Conservation (phyloP, 2,888 invertebrate species). For the Xanthia togata region DNA sequence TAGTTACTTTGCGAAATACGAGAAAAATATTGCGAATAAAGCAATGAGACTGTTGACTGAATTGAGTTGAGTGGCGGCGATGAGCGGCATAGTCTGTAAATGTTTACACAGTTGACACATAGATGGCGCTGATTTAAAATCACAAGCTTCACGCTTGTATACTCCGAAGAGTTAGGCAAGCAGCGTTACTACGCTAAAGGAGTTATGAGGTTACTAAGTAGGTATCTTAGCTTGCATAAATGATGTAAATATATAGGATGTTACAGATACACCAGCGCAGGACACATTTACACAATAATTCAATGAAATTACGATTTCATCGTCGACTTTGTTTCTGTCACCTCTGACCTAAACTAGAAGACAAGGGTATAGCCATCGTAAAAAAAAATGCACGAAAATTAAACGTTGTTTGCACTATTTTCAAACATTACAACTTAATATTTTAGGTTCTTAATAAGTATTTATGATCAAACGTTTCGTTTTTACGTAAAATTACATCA, state of each 20-base stretch:
- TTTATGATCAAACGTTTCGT: neutral
- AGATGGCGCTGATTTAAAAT: constrained; percentile 23
- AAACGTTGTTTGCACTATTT: neutral
- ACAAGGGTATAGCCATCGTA: too few species aligned
- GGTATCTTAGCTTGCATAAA: neutral
- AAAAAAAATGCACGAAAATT: too few species aligned
- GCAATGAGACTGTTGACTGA: neutral
- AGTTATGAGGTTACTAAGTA: neutral
- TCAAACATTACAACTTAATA: too few species aligned
- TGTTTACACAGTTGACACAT: neutral
- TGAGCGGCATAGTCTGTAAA: too few species aligned
- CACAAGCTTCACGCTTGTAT: neutral
- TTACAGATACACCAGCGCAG: neutral
- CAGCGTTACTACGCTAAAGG: neutral
- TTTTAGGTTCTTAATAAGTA: too few species aligned
- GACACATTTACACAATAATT: neutral
- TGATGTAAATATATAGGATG: neutral
- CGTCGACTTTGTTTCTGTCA: too few species aligned
- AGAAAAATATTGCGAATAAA: neutral
- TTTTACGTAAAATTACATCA: neutral
- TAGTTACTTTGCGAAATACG: neutral
- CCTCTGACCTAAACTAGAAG: too few species aligned
- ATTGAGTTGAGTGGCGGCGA: neutral
- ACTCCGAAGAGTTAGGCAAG: too few species aligned
- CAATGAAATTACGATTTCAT: too few species aligned